Percentiles rank a stretch among this genome's conserved stretches.
These are phyloP conservation scores for Aporophyla lueneburgensis DNA, from an alignment of 2,888 invertebrate genomes.

Conservation along the genomic window DNA sequence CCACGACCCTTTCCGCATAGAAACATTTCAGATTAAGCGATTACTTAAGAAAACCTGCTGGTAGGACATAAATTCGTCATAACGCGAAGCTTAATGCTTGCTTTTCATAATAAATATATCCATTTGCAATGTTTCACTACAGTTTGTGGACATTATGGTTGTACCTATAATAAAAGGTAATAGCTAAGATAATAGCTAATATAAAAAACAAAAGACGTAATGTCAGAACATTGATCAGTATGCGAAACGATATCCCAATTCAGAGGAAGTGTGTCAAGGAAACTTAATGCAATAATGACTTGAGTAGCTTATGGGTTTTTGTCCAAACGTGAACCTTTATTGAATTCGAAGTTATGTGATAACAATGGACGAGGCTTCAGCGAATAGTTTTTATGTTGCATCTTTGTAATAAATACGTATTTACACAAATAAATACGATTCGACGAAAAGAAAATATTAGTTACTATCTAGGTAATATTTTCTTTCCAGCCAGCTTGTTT, in stretches of 20 bases:
- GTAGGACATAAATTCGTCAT: neutral
- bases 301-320: too few relatives aligned
- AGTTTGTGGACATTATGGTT: constrained; percentile 6
- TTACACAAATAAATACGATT: too few relatives aligned
- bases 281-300: too few relatives aligned
- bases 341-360: too few relatives aligned
- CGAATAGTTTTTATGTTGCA: too few relatives aligned
- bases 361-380: too few relatives aligned
- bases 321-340: too few relatives aligned
- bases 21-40: neutral
- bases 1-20: neutral
- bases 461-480: too few relatives aligned
- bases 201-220: neutral
- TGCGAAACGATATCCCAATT: neutral
- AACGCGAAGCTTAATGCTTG: neutral
- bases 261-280: too few relatives aligned
- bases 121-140: neutral
- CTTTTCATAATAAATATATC: constrained; percentile 3
- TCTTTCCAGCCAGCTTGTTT: too few relatives aligned
- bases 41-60: neutral
- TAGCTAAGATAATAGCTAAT: neutral
- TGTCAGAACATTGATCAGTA: neutral
- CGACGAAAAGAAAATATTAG: too few relatives aligned
- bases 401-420: too few relatives aligned
- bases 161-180: neutral